Percentiles rank a stretch among this genome's conserved stretches.
phyloP scores from a whole-genome alignment of 2,797 vertebrate species.

The Myotis planiceps region DNA sequence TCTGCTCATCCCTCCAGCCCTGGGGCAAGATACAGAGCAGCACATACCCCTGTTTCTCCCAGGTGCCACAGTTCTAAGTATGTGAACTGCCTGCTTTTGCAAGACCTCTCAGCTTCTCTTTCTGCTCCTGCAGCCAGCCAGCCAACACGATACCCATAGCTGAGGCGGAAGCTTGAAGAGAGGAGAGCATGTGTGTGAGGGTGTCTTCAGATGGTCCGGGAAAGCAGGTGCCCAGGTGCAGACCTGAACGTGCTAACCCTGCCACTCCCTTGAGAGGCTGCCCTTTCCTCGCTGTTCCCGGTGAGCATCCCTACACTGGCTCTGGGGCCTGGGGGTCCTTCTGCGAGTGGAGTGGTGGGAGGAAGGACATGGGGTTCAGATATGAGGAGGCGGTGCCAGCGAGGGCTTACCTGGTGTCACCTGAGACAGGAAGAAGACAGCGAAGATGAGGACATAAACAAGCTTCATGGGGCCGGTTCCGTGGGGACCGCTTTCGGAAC shows the following conservation, averaged over 20 bases:
- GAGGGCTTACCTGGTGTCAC: not conserved
- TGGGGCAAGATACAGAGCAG: not conserved
- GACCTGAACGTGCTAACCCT: not conserved
- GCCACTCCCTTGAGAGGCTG: not conserved
- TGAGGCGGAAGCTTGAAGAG: not conserved
- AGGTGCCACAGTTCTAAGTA: not conserved
- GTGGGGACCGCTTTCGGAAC: not conserved
- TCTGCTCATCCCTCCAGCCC: too few species aligned
- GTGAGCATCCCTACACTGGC: not conserved
- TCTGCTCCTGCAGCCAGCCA: not conserved
- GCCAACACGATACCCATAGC: accelerated
- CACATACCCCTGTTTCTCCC: not conserved
- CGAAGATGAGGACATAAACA: not conserved
- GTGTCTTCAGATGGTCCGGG: not conserved
- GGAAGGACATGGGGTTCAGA: not conserved
- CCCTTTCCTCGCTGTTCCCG: not conserved
- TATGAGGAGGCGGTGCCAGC: too few species aligned
- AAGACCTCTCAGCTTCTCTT: not conserved
- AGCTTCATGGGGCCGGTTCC: not conserved
- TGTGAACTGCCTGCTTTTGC: not conserved
- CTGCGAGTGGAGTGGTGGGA: not conserved
- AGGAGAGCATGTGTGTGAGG: not conserved
- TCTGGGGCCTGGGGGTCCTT: not conserved
- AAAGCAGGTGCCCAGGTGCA: not conserved
- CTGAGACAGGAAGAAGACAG: not conserved